Percentiles rank a stretch among this genome's conserved stretches.
Conservation (phyloP, 1,140 invertebrate species). For the Ylistrum balloti region DNA sequence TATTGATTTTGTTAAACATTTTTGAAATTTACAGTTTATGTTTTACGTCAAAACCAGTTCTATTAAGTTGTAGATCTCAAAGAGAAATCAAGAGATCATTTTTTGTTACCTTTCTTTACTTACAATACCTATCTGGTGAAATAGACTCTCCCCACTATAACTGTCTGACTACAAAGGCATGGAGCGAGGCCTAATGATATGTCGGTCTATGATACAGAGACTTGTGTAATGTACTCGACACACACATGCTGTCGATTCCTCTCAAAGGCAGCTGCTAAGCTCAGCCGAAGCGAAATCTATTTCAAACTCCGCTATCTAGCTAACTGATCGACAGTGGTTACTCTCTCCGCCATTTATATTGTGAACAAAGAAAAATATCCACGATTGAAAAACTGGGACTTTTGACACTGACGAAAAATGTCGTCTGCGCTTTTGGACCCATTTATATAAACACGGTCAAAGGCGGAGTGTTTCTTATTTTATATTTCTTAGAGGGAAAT, state of each 20-base stretch:
- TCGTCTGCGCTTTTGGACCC: neutral
- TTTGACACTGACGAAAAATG: conserved; percentile 30
- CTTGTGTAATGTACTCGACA: neutral
- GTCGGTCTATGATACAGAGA: conserved; percentile 1
- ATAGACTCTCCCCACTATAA: neutral
- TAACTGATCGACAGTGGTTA: conserved; percentile 10
- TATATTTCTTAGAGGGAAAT: neutral
- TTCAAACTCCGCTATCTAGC: conserved; percentile 33
- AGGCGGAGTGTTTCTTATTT: neutral
- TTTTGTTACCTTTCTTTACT: neutral
- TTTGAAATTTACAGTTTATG: too few species aligned
- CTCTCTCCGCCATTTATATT: conserved; percentile 26
- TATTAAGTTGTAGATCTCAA: too few species aligned
- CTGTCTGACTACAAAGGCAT: conserved; percentile 23
- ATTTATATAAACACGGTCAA: neutral
- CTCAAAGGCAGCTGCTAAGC: conserved; percentile 4
- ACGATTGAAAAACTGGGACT: conserved; percentile 23
- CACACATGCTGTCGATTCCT: conserved; percentile 37
- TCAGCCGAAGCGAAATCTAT: conserved; percentile 31
- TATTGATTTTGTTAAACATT: too few species aligned
- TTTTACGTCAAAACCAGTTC: too few species aligned
- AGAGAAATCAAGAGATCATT: too few species aligned
- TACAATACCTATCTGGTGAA: neutral
- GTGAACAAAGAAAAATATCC: conserved; percentile 38
- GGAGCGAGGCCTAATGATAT: neutral